Conservation (phyloP, 2,797 vertebrate genomes). For the Fratercula arctica region DNA sequence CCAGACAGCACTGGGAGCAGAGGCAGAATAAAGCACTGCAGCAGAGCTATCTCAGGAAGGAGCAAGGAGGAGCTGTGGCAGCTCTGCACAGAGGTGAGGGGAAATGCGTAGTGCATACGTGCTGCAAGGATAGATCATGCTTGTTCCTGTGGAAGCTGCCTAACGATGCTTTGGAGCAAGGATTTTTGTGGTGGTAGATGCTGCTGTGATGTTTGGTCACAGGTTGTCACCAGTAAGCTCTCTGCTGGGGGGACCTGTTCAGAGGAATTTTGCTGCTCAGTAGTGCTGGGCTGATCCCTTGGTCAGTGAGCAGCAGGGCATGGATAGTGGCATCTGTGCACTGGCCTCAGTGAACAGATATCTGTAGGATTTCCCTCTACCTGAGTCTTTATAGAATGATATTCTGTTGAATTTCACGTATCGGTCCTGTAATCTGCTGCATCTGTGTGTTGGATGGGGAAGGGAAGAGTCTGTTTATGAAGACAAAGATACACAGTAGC, state of each 20-base stretch:
- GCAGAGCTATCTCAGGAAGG: not conserved
- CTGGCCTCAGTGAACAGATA: not conserved
- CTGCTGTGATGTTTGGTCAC: not conserved
- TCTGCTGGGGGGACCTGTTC: not conserved
- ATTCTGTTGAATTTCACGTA: not conserved
- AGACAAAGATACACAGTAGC: not conserved
- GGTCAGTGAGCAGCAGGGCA: not conserved
- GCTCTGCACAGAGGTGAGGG: not conserved
- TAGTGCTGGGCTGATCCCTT: not conserved
- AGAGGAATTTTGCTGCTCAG: not conserved
- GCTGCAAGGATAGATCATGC: not conserved
- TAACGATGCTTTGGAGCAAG: not conserved
- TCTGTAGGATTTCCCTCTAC: not conserved
- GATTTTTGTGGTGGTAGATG: not conserved
- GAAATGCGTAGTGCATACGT: not conserved
- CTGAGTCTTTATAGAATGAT: not conserved
- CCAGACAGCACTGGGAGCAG: not conserved
- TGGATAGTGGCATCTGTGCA: not conserved
- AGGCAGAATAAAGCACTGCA: not conserved
- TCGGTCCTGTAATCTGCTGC: not conserved
- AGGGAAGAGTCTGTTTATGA: not conserved
- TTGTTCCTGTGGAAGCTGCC: not conserved
- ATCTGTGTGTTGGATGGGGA: not conserved
- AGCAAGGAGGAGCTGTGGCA: not conserved
- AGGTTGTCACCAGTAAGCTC: not conserved